phyloP scores from a whole-genome alignment of 2,888 invertebrate species.

The Drosophila borborema region DNA sequence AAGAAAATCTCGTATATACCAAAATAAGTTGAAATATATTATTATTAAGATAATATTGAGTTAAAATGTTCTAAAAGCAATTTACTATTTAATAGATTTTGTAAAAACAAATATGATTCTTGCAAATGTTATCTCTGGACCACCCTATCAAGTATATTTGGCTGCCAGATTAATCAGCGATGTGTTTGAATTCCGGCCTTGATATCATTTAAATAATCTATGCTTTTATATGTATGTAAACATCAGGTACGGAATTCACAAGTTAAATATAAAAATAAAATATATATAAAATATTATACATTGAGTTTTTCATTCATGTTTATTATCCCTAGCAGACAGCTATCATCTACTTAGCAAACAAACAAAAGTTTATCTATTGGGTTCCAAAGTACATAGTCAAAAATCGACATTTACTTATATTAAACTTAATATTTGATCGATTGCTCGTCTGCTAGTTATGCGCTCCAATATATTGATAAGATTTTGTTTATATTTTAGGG shows the following conservation, averaged over 20 bases:
- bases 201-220: constrained; percentile 22
- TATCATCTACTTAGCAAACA: not conserved
- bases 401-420: not conserved
- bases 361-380: not conserved
- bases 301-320: not conserved
- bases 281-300: constrained; percentile 7
- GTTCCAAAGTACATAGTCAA: constrained; percentile 1
- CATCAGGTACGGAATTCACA: constrained; percentile 21
- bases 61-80: constrained; percentile 66
- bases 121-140: constrained; percentile 49
- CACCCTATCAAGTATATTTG: constrained; percentile 32
- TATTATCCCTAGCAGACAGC: too few species aligned
- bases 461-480: constrained; percentile 1
- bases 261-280: constrained; percentile 13
- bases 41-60: constrained; percentile 43
- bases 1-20: constrained; percentile 51
- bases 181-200: constrained; percentile 26
- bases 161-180: constrained; percentile 22
- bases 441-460: not conserved
- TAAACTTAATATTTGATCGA: constrained; percentile 11
- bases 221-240: constrained; percentile 13
- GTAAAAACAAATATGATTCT: constrained; percentile 46
- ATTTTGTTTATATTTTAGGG: not conserved
- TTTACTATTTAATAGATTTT: constrained; percentile 76
- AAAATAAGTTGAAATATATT: constrained; percentile 52